Evolutionary conservation across 2,113 vertebrate genomes (phyloP).

Genomic region (Melanerpes formicivorus): DNA sequence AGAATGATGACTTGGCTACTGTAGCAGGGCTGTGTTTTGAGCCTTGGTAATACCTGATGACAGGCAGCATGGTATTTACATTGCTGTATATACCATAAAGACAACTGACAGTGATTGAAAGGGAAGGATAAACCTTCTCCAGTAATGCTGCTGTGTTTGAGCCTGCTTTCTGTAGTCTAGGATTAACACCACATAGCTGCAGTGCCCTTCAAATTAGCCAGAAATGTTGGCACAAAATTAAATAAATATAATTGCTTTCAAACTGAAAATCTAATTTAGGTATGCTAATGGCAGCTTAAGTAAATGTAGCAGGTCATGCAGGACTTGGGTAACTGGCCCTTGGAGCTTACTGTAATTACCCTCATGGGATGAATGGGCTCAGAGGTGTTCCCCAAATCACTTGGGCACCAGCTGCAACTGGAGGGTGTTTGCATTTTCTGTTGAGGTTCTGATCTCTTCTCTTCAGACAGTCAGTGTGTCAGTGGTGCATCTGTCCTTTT

Average conservation of each 20-base stretch:
- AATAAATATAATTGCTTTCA: constrained; percentile 64
- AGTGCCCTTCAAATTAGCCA: constrained; percentile 50
- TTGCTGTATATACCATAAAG: constrained; percentile 28
- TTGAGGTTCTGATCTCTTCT: not conserved
- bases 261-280: constrained; percentile 64
- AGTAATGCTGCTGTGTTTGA: not conserved
- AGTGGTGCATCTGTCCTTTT: not conserved
- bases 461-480: not conserved
- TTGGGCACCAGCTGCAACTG: not conserved
- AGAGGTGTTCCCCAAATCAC: not conserved
- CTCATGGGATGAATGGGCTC: not conserved
- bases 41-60: constrained; percentile 12
- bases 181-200: constrained; percentile 44
- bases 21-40: not conserved
- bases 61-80: constrained; percentile 7
- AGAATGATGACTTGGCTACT: not conserved
- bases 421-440: not conserved
- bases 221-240: constrained; percentile 30
- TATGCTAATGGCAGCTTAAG: constrained; percentile 53
- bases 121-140: constrained; percentile 1
- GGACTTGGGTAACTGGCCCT: constrained; percentile 11
- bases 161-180: not conserved
- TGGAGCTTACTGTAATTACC: not conserved
- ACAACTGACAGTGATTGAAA: constrained; percentile 38
- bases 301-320: constrained; percentile 37